These are phyloP conservation scores for Eurytoma adleriae DNA, from an alignment of 2,888 invertebrate species.

Conservation along the genomic window DNA sequence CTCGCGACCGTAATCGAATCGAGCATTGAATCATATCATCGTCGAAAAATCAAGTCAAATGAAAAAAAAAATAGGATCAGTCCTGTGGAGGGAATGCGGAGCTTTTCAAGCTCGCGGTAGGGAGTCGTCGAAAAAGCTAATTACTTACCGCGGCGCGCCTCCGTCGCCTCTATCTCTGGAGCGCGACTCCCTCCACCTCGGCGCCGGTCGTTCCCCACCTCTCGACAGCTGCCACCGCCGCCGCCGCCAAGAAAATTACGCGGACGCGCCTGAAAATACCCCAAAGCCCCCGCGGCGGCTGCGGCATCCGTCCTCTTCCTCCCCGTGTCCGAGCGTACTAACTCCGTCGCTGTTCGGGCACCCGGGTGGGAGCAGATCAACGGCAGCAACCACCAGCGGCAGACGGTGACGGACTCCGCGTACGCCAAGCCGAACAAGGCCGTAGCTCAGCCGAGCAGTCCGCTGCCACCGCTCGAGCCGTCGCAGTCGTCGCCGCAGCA, in stretches of 20 bases:
- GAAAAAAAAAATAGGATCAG: neutral
- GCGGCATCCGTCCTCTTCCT: conserved; percentile 61
- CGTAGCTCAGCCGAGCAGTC: conserved; percentile 68
- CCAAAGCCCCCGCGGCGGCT: conserved; percentile 65
- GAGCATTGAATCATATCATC: conserved; percentile 12
- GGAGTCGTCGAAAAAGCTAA: conserved; percentile 1
- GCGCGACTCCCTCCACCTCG: conserved; percentile 6
- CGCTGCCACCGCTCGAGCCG: conserved; percentile 2
- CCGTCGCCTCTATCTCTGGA: conserved; percentile 22
- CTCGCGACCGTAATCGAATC: neutral
- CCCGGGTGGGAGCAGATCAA: conserved; percentile 77
- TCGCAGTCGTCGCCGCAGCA: conserved; percentile 58
- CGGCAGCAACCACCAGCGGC: conserved; percentile 80
- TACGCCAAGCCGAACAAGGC: conserved; percentile 84
- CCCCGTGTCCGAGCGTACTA: neutral
- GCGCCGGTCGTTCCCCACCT: conserved; percentile 4
- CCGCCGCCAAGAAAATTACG: conserved; percentile 32
- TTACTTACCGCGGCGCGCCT: neutral
- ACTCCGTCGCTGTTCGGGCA: no score
- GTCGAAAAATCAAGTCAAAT: neutral
- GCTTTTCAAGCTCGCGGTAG: neutral
- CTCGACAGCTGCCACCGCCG: neutral
- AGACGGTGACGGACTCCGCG: conserved; percentile 82
- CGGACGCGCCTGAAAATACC: conserved; percentile 49
- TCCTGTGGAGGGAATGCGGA: neutral